Base-by-base conservation (phyloP, 2,888 invertebrate genomes). In the Malacosoma neustria region DNA sequence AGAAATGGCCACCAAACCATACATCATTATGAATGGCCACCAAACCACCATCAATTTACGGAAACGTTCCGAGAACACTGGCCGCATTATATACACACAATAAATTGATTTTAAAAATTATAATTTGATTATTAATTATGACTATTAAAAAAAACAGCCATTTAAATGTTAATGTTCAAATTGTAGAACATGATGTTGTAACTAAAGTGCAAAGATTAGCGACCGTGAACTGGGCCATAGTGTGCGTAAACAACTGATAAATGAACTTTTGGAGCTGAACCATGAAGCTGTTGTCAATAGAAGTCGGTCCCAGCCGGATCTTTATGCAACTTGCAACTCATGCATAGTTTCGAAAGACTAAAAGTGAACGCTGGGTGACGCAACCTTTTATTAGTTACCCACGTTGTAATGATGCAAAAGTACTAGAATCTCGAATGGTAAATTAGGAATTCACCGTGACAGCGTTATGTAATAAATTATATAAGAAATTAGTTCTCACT, bases 281-380 rank as follows among this genome's bases (percentile, higher is more conserved):
- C 48, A 48, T 52, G 51, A 39, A 49, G 46, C 52, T 52, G 54
- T 54, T 60, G 60, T 61, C 59, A 61, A 49, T 42, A 42, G 45
- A 51, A 54, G 52, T 59, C 62, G 57, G 60, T 62, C 69, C 48
- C 46, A 65, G 61, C 61, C 79, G 81, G 76, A 80, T 80, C 73
- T 79, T 77, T 76, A 64, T 77, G 75, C 69, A 79, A 76, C 65
- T 45, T 73, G 72, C 75, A 77, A 72, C 64, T 69, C 63, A 67
- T 72, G 70, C 67, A 72, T 66, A 64, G 69, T 81, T 74, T 73
- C 74, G 72, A 72, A 72, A 80, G 61, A 67, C 57, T 64, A 75
- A 77, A 80, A 81, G 80, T 77, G 77, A 81, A 72, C 61, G 79
- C 70, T 54, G 53, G 43, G 46, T 81, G 73, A 81, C 57, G 81